These are phyloP conservation scores for Fragum sueziense DNA, from an alignment of 2,888 invertebrate species.

Conservation along the genomic window DNA sequence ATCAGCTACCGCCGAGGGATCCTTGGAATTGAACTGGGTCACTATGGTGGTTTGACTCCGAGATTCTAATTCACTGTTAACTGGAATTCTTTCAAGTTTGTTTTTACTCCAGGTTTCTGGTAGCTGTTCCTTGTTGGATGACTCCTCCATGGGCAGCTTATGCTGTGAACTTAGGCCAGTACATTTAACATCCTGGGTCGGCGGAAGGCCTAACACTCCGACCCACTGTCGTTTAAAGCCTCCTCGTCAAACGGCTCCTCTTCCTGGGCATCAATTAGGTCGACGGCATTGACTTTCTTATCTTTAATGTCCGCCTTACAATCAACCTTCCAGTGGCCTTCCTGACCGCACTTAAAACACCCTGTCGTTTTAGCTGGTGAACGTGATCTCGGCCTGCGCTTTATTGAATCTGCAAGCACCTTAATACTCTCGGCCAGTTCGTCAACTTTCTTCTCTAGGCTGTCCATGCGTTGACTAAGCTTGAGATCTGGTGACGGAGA, in stretches of 20 bases:
- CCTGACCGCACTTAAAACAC: background rate
- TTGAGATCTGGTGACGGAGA: background rate
- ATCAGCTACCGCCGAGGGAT: background rate
- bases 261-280: background rate
- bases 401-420: background rate
- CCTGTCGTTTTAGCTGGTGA: background rate
- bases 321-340: slow-evolving; percentile 6
- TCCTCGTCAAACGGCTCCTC: background rate
- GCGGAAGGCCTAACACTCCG: slow-evolving; percentile 3
- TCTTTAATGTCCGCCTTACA: slow-evolving; percentile 9
- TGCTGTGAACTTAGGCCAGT: slow-evolving; percentile 4
- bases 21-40: background rate
- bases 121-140: background rate
- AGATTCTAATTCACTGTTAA: background rate
- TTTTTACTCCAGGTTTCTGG: background rate
- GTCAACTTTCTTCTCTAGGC: background rate
- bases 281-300: background rate
- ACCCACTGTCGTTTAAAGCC: slow-evolving; percentile 13
- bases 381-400: background rate
- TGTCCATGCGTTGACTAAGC: slow-evolving; percentile 1
- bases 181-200: slow-evolving; percentile 2
- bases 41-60: background rate
- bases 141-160: background rate
- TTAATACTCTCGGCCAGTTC: background rate
- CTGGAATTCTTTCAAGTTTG: background rate